These are phyloP conservation scores for Pachypanchax playfairii DNA, from an alignment of 2,113 vertebrate species.

Conservation along the genomic window DNA sequence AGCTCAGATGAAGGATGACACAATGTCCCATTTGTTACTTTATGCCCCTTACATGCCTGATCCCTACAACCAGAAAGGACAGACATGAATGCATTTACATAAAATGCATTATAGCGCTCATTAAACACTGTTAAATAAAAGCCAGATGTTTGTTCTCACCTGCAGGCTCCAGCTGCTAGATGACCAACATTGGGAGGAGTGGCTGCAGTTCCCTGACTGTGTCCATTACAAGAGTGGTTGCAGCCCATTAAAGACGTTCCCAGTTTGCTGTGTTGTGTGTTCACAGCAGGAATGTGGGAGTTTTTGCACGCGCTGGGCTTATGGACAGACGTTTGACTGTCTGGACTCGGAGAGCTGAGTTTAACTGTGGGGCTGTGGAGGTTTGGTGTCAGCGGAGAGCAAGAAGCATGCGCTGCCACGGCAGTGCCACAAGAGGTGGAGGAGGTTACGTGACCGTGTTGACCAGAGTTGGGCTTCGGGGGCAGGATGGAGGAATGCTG, in stretches of 20 bases:
- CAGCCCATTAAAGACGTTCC: constrained; percentile 86
- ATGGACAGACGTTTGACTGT: constrained; percentile 81
- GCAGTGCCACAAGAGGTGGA: constrained; percentile 71
- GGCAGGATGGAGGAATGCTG: constrained; percentile 87
- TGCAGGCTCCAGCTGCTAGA: constrained; percentile 85
- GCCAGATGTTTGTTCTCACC: constrained; percentile 77
- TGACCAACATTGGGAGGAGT: constrained; percentile 82
- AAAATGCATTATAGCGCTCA: not conserved
- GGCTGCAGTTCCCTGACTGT: constrained; percentile 85
- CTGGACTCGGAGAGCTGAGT: constrained; percentile 77
- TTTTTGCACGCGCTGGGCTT: constrained; percentile 88
- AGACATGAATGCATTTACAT: not conserved
- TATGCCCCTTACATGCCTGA: constrained; percentile 95
- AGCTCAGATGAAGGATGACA: constrained; percentile 90
- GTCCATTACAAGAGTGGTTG: constrained; percentile 92
- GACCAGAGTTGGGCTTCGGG: constrained; percentile 82
- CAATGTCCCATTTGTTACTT: constrained; percentile 88
- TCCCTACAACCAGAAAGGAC: constrained; percentile 80
- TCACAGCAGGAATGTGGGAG: constrained; percentile 88
- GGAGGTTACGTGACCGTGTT: constrained; percentile 83
- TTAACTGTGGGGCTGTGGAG: constrained; percentile 76
- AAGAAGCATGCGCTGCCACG: constrained; percentile 75
- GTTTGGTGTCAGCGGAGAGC: constrained; percentile 82
- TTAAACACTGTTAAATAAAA: not conserved
- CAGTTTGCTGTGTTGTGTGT: constrained; percentile 90